Evolutionary conservation across 2,797 vertebrate species (phyloP), one percentile per base, ranked within the genome.

Genomic region (Urophycis tenuis): DNA sequence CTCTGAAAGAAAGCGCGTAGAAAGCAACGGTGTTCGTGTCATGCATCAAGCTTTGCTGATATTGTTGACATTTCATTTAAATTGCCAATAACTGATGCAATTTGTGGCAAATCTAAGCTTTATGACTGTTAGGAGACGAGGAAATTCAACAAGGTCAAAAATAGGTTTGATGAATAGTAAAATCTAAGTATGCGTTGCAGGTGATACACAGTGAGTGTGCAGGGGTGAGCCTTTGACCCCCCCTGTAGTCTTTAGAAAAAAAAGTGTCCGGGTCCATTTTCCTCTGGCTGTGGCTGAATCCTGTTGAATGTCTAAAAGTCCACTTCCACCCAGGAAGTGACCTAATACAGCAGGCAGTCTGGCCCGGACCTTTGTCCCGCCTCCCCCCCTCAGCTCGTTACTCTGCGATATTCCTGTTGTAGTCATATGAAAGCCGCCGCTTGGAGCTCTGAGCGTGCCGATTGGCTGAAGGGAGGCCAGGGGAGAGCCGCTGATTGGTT

Each of bases 381-480:
- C 73, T 19, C 19, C 32, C 3, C 32, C 32, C 3, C n/a, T 74
- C 0, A n/a, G 19, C 31, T 31, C 71, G n/a, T 73, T 85, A 93
- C 76, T 88, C 86, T 82, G 81, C 60, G 8, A 88, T 19, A 82
- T 90, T 92, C 71, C 88, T 91, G 91, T 91, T 93, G 86, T 87
- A 80, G 86, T 94, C 93, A 14, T 88, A 92, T 0, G 93, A 93
- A 76, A 93, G 86, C 78, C 91, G 91, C 70, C 92, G 88, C 84
- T 92, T 93, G 31, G 90, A 87, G 6, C 74, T 81, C 19, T 87
- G 89, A 77, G 86, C 76, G 45, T 90, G 88, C 82, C 85, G 91
- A 88, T 89, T 90, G 86, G 92, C 85, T 0, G 88, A 87, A 19
- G 88, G 86, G 74, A 91, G 89, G 79, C 92, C 88, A 0, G 91